Percentiles rank a stretch among this genome's conserved stretches.
Evolutionary conservation across 2,888 invertebrate species (phyloP).

Genomic region (Mimas tiliae): DNA sequence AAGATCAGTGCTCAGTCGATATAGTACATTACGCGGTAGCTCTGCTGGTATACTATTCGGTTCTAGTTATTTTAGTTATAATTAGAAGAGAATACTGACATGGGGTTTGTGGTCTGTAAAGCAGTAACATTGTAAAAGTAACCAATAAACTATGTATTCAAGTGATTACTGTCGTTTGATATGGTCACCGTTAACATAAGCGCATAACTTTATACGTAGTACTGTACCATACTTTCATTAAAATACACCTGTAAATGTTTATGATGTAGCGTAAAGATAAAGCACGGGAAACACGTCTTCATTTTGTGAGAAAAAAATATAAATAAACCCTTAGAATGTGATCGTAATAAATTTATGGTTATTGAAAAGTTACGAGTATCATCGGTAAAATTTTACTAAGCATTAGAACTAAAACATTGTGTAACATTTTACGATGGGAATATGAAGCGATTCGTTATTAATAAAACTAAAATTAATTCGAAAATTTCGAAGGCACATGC

Average conservation of each 20-base stretch:
- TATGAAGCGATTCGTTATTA: conserved; percentile 4
- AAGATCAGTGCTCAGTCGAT: no score
- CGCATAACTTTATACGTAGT: background rate
- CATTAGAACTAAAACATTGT: background rate
- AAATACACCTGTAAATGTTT: conserved; percentile 4
- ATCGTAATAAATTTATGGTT: conserved; percentile 21
- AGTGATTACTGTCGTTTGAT: no score
- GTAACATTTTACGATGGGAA: conserved; percentile 11
- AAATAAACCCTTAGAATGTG: background rate
- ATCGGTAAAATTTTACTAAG: background rate
- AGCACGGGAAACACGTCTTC: conserved; percentile 9
- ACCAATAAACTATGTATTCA: no score
- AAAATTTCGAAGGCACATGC: background rate
- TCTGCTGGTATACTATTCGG: no score
- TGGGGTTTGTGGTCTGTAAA: no score
- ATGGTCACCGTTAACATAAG: no score
- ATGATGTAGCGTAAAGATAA: conserved; percentile 9
- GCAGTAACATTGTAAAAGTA: no score
- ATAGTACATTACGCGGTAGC: no score
- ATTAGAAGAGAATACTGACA: no score
- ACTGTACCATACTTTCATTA: background rate
- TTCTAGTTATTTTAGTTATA: no score
- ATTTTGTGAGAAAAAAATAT: conserved; percentile 16
- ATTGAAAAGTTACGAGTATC: conserved; percentile 13
- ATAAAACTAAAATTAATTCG: background rate